Conservation (phyloP, 1,140 invertebrate genomes). For the Drosophila asahinai region DNA sequence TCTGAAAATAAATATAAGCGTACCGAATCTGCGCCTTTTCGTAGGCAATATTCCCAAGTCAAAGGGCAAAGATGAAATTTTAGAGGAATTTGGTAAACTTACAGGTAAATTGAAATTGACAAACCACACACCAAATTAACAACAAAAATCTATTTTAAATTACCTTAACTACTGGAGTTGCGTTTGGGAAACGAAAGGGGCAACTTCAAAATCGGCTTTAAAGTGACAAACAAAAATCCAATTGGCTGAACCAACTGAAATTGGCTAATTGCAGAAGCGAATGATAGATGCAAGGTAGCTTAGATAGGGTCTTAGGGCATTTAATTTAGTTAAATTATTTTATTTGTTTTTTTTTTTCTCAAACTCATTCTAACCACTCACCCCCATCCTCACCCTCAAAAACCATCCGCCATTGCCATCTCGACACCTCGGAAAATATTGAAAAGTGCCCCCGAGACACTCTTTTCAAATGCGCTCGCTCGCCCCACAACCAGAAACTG, state of each 20-base stretch:
- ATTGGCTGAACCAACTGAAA: slow-evolving; percentile 68
- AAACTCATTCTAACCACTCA: slow-evolving; percentile 47
- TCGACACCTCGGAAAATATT: slow-evolving; percentile 26
- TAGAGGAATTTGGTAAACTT: slow-evolving; percentile 99
- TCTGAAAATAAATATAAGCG: slow-evolving; percentile 99
- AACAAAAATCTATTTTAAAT: slow-evolving; percentile 81
- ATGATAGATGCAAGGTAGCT: slow-evolving; percentile 20
- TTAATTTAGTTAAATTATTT: slow-evolving; percentile 19
- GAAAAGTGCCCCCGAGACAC: slow-evolving; percentile 64
- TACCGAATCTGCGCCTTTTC: slow-evolving; percentile 99
- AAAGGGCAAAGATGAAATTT: slow-evolving; percentile 99
- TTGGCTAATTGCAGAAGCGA: slow-evolving; percentile 57
- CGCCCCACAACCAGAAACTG: slow-evolving; percentile 22
- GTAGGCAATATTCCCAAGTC: slow-evolving; percentile 99
- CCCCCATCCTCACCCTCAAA: slow-evolving; percentile 42
- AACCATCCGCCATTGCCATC: slow-evolving; percentile 54
- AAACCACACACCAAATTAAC: slow-evolving; percentile 86
- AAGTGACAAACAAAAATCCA: slow-evolving; percentile 83
- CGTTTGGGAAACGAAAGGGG: slow-evolving; percentile 22
- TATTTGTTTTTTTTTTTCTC: slow-evolving; percentile 25
- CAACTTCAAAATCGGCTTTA: slow-evolving; percentile 70
- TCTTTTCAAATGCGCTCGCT: slow-evolving; percentile 74
- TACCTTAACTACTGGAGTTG: slow-evolving; percentile 43
- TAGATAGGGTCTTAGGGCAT: slow-evolving; percentile 26
- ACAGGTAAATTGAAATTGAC: slow-evolving; percentile 92